Base-by-base conservation (phyloP, 2,113 vertebrate genomes). In the Sturnus vulgaris region DNA sequence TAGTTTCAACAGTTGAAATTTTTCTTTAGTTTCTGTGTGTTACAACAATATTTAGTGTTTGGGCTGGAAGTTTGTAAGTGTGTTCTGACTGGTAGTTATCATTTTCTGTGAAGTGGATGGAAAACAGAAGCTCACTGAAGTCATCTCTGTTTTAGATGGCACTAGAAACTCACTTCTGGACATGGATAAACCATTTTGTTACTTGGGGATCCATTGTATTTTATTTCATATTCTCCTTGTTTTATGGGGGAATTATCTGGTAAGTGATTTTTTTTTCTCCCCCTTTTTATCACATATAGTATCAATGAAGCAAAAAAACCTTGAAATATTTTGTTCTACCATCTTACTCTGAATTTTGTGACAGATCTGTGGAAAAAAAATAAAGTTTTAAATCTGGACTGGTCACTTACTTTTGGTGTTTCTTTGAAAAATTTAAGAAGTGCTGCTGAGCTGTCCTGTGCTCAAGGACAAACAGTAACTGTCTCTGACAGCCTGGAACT, bases 171-270 rank as follows among this genome's bases (percentile, higher is more conserved):
- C 99, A 99, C 92, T 99, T 99, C 98, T 99, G 99, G 99, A 99
- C 99, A 9, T 99, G 99, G 99, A 99, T 99, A 97, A 99, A 99
- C 96, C 99, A 99, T 97, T 99, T 99, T 97, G 99, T 99, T 97
- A 99, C 99, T 6, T 99, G 99, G 99, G 99, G 99, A 85, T 99
- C 99, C 76, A 99, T 99, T 92, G 98, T 98, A 53, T 99, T 99
- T 98, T 99, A 99, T 97, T 99, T 99, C 97, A 97, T 99, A 96
- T 99, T 99, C 97, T 99, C 99, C 80, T 98, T 99, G 95, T 99
- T 99, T 98, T 99, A 99, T 87, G 99, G 99, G 89, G 99, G 99
- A 90, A 99, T 99, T 97, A 98, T 99, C 96, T 99, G 99, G 99
- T 99, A 95, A 98, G 98, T 98, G 25, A 40, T 7, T 35, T 19